Base-by-base conservation (phyloP, 1,140 invertebrate genomes). In the Drosophila micromelanica region DNA sequence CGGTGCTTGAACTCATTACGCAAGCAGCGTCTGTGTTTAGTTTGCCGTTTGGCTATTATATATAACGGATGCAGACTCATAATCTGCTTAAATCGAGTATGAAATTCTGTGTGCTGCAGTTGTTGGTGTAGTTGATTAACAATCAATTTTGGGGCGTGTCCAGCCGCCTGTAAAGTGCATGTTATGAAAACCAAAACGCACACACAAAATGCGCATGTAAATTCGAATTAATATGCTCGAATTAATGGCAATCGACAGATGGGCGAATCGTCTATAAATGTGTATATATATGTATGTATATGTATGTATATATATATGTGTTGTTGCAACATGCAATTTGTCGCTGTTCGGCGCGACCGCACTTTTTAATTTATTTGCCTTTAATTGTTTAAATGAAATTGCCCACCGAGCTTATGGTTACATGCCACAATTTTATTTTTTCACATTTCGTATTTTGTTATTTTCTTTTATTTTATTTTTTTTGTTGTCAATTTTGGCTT, bases 371-470 rank as follows among this genome's bases (percentile, higher is more conserved):
- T 87, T 79, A 87, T 87, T 81, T 80, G 49, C 67, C 77, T 80
- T 89, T 84, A 89, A 89, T 89, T 89, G 80, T 82, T 89, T 75
- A 89, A 89, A 73, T 82, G 52, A 62, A 81, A 85, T 85, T 72
- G 63, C 55, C 43, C 46, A 63, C 59, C 40, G 60, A 78, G 70
- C 69, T 74, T 69, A 65, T 79, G 71, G 75, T 72, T 64, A 63
- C 62, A 70, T 37, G 43, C 40, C 45, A 43, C 49, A 73, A 61
- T 57, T 80, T 68, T 59, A 69, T 63, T 54, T 64, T 59, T 23
- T 30, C n/a, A 37, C 8, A 42, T 27, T 27, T 42, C 13, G 2
- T n/a, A 5, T 37, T 42, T 23, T 27, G 12, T 56, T 15, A 27
- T 8, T 0, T 27, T 56, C 15, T 15, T 23, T 17, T 17, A 1